Percentiles rank a stretch among this genome's conserved stretches.
These are phyloP conservation scores for Periophthalmus modestus DNA, from an alignment of 2,113 vertebrate genomes.

Conservation along the genomic window DNA sequence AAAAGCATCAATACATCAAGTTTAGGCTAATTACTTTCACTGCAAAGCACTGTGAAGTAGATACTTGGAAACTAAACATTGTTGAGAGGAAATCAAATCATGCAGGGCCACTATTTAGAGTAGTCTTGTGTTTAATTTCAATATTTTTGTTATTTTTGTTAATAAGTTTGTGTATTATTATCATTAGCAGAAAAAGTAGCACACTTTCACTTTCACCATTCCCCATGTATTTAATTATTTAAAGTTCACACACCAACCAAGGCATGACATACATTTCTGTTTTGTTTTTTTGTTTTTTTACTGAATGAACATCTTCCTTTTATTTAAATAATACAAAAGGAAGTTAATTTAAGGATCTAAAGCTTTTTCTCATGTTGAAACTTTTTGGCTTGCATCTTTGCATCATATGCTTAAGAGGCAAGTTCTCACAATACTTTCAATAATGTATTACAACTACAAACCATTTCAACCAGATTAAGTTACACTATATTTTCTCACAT, in stretches of 20 bases:
- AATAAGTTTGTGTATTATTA: conserved; percentile 7
- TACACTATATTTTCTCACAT: neutral
- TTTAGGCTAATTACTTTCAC: conserved; percentile 1
- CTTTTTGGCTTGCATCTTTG: neutral
- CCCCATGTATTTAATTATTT: conserved; percentile 6
- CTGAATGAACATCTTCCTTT: neutral
- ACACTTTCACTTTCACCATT: conserved; percentile 8
- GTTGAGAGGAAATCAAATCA: neutral
- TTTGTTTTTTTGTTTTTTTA: neutral
- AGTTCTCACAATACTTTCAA: neutral
- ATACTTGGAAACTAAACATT: neutral
- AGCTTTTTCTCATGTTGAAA: neutral
- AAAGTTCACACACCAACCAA: conserved; percentile 8
- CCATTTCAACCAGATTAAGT: neutral
- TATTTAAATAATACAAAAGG: neutral
- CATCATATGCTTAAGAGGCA: neutral
- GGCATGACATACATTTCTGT: neutral
- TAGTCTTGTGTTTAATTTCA: neutral
- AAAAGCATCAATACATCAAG: conserved; percentile 17
- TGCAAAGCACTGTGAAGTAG: neutral
- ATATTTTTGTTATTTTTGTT: too few species aligned
- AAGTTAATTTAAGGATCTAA: neutral
- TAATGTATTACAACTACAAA: neutral
- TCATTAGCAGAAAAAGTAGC: conserved; percentile 15
- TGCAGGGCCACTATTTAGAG: neutral